Evolutionary conservation across 2,797 vertebrate species (phyloP), one percentile per base, ranked within the genome.

Genomic region (Orientallactaga sibirica): DNA sequence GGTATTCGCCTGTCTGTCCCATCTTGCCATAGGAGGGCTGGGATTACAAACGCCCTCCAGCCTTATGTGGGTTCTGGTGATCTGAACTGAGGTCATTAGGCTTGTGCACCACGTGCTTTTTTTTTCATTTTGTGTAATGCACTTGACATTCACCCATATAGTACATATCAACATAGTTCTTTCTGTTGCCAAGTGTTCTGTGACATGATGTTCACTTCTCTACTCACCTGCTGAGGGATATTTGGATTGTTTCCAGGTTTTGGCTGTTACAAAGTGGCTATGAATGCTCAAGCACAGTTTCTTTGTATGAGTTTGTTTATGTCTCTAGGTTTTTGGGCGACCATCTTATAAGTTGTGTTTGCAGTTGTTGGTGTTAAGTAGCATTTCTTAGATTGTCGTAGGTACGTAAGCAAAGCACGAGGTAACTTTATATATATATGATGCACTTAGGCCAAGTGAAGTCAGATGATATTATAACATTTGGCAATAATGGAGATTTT

Each of bases 311-410:
- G 67, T 66, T 15, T 27, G 33, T 87, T 93, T 85, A 67, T 55
- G 85, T 92, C 81, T 33, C 78, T 55, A 74, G 70, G 67, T 61
- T 66, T 92, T 61, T 90, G 43, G 33, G 64, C 37, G 74, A 68
- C 1, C 37, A 48, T 58, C 48, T 75, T 62, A 41, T 9, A 89
- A 95, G 64, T 37, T 52, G 11, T 78, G 83, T 77, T 81, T 92
- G 75, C 48, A 67, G 33, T 74, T 93, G 77, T 78, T 90, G 75
- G 61, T 82, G n/a, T 85, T 88, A 55, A 62, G 41, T 33, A 67
- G n/a, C 55, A 15, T 33, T 80, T 86, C 75, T 71, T 79, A 68
- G 88, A 77, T 48, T 92, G n/a, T 86, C 48, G 22, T 91, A 61
- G 61, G 75, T 25, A 9, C 85, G 20, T 78, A 52, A 43, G 86